Base-by-base conservation (phyloP, 2,797 vertebrate species). In the Silurus lanzhouensis region DNA sequence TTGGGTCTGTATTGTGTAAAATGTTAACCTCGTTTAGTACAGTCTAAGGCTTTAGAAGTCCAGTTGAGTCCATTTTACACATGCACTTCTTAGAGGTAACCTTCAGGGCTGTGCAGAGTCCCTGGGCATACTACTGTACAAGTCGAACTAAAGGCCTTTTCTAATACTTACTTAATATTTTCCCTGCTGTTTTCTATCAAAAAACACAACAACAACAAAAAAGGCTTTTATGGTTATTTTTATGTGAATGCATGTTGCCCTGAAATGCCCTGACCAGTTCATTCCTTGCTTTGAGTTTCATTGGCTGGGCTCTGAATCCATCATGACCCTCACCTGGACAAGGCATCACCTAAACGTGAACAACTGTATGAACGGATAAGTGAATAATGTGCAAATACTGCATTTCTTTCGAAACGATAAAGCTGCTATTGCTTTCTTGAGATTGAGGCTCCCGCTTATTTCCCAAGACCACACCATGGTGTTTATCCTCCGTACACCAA, bases 361-460 rank as follows among this genome's bases (percentile, higher is more conserved):
- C 31, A 78, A 27, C 4, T 7, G 15, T 57, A 57, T 27, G 27
- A 60, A 60, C 22, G 20, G 38, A 14, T 14, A 1, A 38, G 4
- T 38, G 7, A 77, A 60, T 77, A 25, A 58, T 60, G 10, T 60
- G 15, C 5, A 5, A 44, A 22, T 61, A 6, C 38, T 44, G 31
- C 58, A n/a, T 79, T 79, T 61, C 58, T 4, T 44, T 63, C 20
- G 22, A n/a, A 38, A 1, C 25, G 10, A 14, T 64, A 55, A 81
- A 81, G n/a, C 44, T 22, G 6, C 46, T 9, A 82, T 83, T 86
- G 81, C 67, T 78, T 82, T 52, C 38, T 81, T 71, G 27, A 70
- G 74, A 57, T 64, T 44, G 75, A 77, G 79, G 63, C 77, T 7
- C 31, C 48, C 38, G 72, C 77, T 72, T 67, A 68, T 72, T 76